Base-by-base conservation (phyloP, 2,888 invertebrate genomes). In the Cheiracanthium punctorium region DNA sequence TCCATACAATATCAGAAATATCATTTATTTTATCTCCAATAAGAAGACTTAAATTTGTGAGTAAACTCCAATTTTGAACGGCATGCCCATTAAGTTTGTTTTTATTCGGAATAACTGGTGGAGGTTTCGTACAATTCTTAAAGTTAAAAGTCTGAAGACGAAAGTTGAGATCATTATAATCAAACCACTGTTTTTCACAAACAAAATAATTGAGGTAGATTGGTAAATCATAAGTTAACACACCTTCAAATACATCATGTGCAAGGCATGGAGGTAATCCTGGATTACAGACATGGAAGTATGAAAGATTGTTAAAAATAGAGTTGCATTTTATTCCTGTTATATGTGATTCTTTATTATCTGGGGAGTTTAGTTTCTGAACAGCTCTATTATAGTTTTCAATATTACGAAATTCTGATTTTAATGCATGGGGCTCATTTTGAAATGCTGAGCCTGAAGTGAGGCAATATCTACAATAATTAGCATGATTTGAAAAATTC, bases 161-260 rank as follows among this genome's bases (percentile, higher is more conserved):
- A 48, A 17, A n/a, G 48, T 48, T 48, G 14, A 48, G n/a, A 48
- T 4, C 14, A 14, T 48, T n/a, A 48, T 48, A 48, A 17, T 14
- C n/a, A n/a, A 48, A 48, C 48, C 48, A 1, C n/a, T 48, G 14
- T 48, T 48, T 48, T 48, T 48, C 5, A 17, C 4, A 14, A n/a
- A 48, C n/a, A 48, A 48, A 48, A 48, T 48, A 48, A 1, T 48
- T 48, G 1, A 48, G n/a, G n/a, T 1, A 48, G 14, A 1, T 17
- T 17, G 48, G n/a, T n/a, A 48, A 48, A 48, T 48, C 48, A 48
- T 48, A 48, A 48, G 48, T n/a, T 48, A n/a, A 14, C 14, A 48
- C 48, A 48, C 48, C 48, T 48, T 48, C 48, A 48, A 48, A 48
- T n/a, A 48, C 14, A 48, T 48, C 48, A 48, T 48, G 48, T n/a